Evolutionary conservation across 2,113 vertebrate genomes (phyloP).

Genomic region (Mohoua ochrocephala): DNA sequence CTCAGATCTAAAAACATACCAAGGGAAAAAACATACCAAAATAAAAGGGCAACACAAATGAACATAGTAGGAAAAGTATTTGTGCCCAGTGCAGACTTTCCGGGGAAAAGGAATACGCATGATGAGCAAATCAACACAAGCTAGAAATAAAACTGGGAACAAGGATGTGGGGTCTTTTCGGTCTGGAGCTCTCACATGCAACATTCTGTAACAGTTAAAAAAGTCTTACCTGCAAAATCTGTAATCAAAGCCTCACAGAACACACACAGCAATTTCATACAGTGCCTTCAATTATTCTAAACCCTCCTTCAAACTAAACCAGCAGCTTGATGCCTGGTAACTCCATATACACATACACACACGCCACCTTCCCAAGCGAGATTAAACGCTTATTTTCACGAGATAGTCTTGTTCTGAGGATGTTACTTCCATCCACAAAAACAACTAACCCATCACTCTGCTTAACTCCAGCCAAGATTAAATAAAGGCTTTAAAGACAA

Average conservation of each 20-base stretch:
- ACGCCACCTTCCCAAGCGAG: neutral
- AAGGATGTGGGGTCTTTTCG: slow-evolving; percentile 60
- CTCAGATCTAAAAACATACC: slow-evolving; percentile 58
- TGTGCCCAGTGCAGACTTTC: slow-evolving; percentile 69
- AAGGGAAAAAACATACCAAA: slow-evolving; percentile 64
- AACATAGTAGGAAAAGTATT: slow-evolving; percentile 72
- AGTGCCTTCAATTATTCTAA: neutral
- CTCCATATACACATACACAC: neutral
- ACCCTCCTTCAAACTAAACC: neutral
- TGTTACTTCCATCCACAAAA: neutral
- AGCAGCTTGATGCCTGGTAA: neutral
- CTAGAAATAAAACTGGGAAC: slow-evolving; percentile 70
- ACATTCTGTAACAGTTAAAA: slow-evolving; percentile 69
- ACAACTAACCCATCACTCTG: neutral
- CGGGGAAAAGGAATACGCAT: slow-evolving; percentile 62
- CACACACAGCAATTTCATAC: slow-evolving; percentile 29
- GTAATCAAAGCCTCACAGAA: slow-evolving; percentile 69
- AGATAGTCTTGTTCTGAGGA: neutral
- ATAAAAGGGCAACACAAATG: slow-evolving; percentile 70
- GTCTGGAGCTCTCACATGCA: slow-evolving; percentile 72
- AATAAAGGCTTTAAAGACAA: neutral
- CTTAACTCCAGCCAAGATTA: neutral
- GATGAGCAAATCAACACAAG: slow-evolving; percentile 75
- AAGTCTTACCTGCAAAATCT: slow-evolving; percentile 75
- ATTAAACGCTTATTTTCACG: neutral